These are phyloP conservation scores for Malthinus seriepunctatus DNA, from an alignment of 2,888 invertebrate genomes.

Conservation along the genomic window DNA sequence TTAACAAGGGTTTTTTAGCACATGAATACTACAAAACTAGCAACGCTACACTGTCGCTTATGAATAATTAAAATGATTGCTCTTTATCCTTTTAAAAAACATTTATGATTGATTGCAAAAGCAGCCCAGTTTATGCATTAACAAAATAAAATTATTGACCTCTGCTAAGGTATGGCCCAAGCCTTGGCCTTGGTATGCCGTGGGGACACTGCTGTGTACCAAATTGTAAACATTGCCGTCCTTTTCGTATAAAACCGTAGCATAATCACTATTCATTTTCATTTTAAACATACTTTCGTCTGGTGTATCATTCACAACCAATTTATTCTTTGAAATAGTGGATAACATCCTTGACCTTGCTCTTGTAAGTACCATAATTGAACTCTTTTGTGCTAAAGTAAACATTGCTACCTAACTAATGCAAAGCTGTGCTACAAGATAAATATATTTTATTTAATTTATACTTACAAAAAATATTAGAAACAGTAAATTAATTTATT, in stretches of 20 bases:
- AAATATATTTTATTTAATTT: too few species aligned
- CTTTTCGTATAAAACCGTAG: background rate
- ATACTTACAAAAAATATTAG: too few species aligned
- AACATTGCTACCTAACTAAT: conserved; percentile 2
- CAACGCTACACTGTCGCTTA: background rate
- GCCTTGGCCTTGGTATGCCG: background rate
- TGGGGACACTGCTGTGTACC: background rate
- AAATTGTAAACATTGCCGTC: background rate
- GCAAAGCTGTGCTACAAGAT: background rate
- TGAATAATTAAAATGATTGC: background rate
- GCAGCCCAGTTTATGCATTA: too few species aligned
- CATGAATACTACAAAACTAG: background rate
- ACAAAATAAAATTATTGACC: conserved; percentile 2
- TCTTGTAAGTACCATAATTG: conserved; percentile 3
- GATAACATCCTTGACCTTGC: background rate
- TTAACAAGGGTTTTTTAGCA: too few species aligned
- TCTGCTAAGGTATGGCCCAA: background rate
- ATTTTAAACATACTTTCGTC: background rate
- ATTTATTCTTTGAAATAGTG: background rate
- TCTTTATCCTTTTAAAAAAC: background rate
- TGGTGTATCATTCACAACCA: background rate
- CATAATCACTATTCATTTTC: background rate
- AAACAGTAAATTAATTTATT: too few species aligned
- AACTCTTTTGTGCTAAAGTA: background rate
- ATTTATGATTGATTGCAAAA: too few species aligned